Evolutionary conservation across 2,888 invertebrate species (phyloP), one percentile per base, ranked within the genome.

Genomic region (Eudemis profundana): DNA sequence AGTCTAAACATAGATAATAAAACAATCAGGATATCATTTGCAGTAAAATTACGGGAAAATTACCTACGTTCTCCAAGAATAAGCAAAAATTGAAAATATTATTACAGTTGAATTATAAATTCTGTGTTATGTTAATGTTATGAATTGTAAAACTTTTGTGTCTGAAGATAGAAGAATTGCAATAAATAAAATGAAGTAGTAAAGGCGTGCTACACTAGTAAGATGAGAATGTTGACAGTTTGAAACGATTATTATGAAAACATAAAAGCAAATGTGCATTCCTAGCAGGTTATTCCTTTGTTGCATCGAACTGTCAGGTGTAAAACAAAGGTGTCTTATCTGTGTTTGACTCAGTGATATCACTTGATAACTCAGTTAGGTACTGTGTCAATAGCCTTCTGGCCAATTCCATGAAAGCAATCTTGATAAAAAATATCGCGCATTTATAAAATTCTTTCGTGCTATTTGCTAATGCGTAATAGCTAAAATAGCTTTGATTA

Each of bases 341-440:
- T 46, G 29, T 29, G 12, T 47, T 63, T 69, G 68, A 70, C 59
- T 66, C 42, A 63, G 49, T 56, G 66, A 68, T 71, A 68, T 62
- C 70, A 61, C 49, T 68, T 74, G 78, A 80, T 81, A 80, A 75
- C 70, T 65, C 46, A 44, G 40, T 47, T 23, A 54, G 63, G 67
- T 69, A 69, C 66, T 75, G 68, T 78, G 79, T 79, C 78, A 81
- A 79, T 74, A 82, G 72, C 72, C 70, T 72, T 70, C 69, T 72
- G 75, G 76, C 70, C 71, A 67, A 74, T 78, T 76, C 78, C 75
- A 74, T 70, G 73, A 70, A 77, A 68, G 62, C 70, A 73, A 74
- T 76, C 71, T 69, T 59, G 51, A 71, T 72, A 65, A 50, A 15
- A n/a, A 23, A 42, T 4, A 8, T 54, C 29, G 40, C 47, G 46